Base-by-base conservation (phyloP, 2,888 invertebrate species). In the Nebria brevicollis region DNA sequence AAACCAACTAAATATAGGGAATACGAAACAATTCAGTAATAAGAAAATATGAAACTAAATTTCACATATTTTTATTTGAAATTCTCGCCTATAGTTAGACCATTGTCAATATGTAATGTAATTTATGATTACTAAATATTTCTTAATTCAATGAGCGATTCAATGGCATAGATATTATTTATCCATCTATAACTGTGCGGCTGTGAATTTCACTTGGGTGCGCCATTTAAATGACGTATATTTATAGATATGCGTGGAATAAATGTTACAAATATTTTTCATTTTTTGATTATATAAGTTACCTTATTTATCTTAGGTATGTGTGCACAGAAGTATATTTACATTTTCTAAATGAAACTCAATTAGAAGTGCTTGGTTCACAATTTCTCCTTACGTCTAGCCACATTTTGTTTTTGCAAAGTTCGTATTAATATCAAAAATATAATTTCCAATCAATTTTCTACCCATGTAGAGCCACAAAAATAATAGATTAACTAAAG, bases 121-220 rank as follows among this genome's bases (percentile, higher is more conserved):
- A 72, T 65, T 26, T 54, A 25, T 34, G 13, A 54, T 65, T 77
- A 65, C 66, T 66, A 72, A 66, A 72, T 78, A 73, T 73, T 70
- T 15, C 70, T 78, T 54, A 66, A 78, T 73, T 78, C n/a, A 78
- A 72, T 72, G 54, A 8, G 7, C 13, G 13, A 54, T 54, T 54
- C 54, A 54, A 54, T 54, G 54, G 54, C 8, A 54, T 54, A 54
- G 54, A 54, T 54, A 54, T 54, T 54, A 54, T 54, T 54, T 54
- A 54, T 54, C 7, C 54, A 54, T 54, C 54, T 54, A 54, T 54
- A 54, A 54, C 54, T 0, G 54, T 7, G 54, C 54, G 54, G 54
- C 13, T 54, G 34, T 70, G 70, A 70, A 7, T 70, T 70, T 70
- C 70, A 20, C 70, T 70, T 70, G 25, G 70, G 70, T 70, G 70